Conservation (phyloP, 2,888 invertebrate genomes). For the Celastrina argiolus region DNA sequence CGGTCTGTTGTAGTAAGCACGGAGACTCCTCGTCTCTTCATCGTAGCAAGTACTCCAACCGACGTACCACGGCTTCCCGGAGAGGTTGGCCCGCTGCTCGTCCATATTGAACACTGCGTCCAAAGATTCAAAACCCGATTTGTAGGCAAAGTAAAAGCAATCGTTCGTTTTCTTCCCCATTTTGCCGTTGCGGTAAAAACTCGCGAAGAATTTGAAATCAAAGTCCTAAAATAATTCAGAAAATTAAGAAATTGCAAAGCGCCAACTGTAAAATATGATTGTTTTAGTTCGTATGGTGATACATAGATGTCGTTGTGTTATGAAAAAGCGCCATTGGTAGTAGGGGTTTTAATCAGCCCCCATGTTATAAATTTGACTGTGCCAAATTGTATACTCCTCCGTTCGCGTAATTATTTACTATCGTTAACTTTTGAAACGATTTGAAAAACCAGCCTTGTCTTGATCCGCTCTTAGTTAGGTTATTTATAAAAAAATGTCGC, state of each 20-base stretch:
- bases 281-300: background rate
- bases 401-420: too few relatives aligned
- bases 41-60: constrained; percentile 97
- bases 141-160: constrained; percentile 97
- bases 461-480: too few relatives aligned
- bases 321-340: too few relatives aligned
- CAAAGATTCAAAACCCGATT: constrained; percentile 88
- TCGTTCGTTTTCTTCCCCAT: constrained; percentile 76
- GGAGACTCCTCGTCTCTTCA: constrained; percentile 84
- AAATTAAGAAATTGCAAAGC: background rate
- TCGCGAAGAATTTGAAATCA: constrained; percentile 89
- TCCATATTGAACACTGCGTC: constrained; percentile 91
- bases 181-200: constrained; percentile 81
- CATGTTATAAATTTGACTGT: too few relatives aligned
- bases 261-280: background rate
- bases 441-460: too few relatives aligned
- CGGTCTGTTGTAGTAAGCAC: constrained; percentile 88
- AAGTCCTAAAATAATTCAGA: constrained; percentile 74
- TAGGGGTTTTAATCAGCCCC: background rate
- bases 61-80: constrained; percentile 84
- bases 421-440: too few relatives aligned
- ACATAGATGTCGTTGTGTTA: background rate
- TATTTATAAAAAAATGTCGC: background rate
- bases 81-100: constrained; percentile 80
- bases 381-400: too few relatives aligned